Conservation (phyloP, 2,113 vertebrate species). For the Cyphomyrus discorhynchus region DNA sequence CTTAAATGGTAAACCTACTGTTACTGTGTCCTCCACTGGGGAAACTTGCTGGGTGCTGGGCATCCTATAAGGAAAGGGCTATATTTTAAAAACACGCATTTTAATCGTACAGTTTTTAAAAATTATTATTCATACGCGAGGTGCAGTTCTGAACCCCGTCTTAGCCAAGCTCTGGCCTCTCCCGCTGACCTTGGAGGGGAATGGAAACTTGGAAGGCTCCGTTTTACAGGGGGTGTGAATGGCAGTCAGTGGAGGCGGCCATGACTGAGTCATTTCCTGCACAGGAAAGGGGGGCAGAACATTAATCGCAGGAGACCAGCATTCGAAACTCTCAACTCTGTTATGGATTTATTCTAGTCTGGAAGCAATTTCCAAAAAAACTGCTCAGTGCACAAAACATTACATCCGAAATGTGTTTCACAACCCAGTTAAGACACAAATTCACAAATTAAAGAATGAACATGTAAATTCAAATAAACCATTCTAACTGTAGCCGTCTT, state of each 20-base stretch:
- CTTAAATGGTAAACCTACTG: slow-evolving; percentile 72
- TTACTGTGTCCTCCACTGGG: slow-evolving; percentile 83
- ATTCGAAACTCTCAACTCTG: neutral
- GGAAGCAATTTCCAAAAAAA: neutral
- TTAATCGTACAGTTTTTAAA: neutral
- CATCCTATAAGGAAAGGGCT: slow-evolving; percentile 58
- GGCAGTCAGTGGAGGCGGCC: slow-evolving; percentile 94
- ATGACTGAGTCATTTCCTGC: slow-evolving; percentile 98
- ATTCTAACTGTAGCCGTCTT: slow-evolving; percentile 36
- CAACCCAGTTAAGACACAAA: neutral
- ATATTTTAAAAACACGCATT: neutral
- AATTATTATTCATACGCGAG: neutral
- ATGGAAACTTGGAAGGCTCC: slow-evolving; percentile 97
- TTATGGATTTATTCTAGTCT: neutral
- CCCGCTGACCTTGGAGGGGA: slow-evolving; percentile 88
- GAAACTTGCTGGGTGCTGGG: slow-evolving; percentile 70
- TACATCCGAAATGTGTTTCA: neutral
- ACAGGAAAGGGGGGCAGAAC: slow-evolving; percentile 9
- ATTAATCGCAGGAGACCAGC: neutral
- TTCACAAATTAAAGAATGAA: neutral
- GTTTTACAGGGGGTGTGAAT: slow-evolving; percentile 99
- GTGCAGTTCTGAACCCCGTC: neutral
- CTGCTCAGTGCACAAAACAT: neutral
- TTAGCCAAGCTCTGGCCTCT: neutral
- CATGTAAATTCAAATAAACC: neutral